Base-by-base conservation (phyloP, 2,888 invertebrate genomes). In the Drosophila neotestacea region DNA sequence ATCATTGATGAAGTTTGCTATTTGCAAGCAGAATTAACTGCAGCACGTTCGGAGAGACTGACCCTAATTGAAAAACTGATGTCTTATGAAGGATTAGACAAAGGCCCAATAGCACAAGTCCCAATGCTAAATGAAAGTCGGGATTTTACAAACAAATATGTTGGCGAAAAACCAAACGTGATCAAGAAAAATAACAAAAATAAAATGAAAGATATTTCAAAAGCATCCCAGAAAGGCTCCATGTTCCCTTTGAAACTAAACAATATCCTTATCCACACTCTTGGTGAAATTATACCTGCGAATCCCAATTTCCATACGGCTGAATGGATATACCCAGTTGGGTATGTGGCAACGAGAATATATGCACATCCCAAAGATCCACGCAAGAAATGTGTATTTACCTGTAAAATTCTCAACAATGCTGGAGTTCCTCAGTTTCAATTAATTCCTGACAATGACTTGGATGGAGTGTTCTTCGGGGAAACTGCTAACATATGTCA, bases 1-100 rank as follows among this genome's bases (percentile, higher is more conserved):
- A 92, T 98, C 3, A 97, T 97, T 92, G 98, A 98, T 93, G 97
- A 98, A 94, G 96, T 97, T 13, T 95, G 96, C 0, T 95, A 95
- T 91, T 95, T 96, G 73, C 97, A 98, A 92, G 96, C 97, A 85
- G 96, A 96, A 91, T 95, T 97, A 52, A 92, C 95, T 30, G 94
- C 96, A 58, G 95, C 96, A 0, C 96, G 96, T 89, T 97, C 97
- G 90, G 97, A 98, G 92, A 94, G 97, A 70, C 94, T 96, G 77
- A 97, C 95, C 92, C 93, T 98, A 46, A 93, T 97, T 32, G 94
- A 95, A 74, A 97, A 97, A 91, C 92, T 97, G 22, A 94, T 96
- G 82, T 95, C 95, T 85, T 94, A 95, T 91, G 95, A 95, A 88
- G 94, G 94, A 48, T 85, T 90, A 38, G 87, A 86, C 32, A 85